Evolutionary conservation across 1,140 invertebrate species (phyloP).

Genomic region (Aphaenogaster floridana): DNA sequence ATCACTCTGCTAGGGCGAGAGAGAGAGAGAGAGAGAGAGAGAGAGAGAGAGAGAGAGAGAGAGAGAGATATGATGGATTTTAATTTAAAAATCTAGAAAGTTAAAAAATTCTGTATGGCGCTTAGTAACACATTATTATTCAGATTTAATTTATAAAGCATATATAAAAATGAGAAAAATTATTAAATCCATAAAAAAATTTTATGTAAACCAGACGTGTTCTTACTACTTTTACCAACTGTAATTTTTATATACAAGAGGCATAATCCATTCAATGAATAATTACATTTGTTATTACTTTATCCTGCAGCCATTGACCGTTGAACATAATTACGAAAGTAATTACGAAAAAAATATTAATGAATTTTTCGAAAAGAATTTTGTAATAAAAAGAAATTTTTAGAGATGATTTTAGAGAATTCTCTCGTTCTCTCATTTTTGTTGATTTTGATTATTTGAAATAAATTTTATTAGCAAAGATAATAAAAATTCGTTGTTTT

Average conservation of each 20-base stretch:
- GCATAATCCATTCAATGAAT: not conserved
- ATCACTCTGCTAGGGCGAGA: not conserved
- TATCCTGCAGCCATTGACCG: not conserved
- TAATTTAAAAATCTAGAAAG: not conserved
- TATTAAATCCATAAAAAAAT: not conserved
- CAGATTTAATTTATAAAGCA: not conserved
- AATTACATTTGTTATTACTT: not conserved
- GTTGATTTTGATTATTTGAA: not conserved
- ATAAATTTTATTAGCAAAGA: not conserved
- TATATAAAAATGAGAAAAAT: not conserved
- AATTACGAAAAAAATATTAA: constrained; percentile 18
- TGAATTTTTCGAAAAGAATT: not conserved
- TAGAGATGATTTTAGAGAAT: not conserved
- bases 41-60: not conserved
- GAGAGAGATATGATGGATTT: not conserved
- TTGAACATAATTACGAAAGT: not conserved
- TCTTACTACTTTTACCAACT: not conserved
- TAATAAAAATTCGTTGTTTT: not conserved
- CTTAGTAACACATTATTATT: not conserved
- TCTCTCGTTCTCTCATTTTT: not conserved
- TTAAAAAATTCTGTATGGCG: not conserved
- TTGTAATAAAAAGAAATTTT: constrained; percentile 1
- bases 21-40: not conserved
- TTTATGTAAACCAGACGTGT: not conserved
- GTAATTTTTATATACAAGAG: not conserved